Conservation (phyloP, 2,797 vertebrate genomes). For the Anniella stebbinsi region DNA sequence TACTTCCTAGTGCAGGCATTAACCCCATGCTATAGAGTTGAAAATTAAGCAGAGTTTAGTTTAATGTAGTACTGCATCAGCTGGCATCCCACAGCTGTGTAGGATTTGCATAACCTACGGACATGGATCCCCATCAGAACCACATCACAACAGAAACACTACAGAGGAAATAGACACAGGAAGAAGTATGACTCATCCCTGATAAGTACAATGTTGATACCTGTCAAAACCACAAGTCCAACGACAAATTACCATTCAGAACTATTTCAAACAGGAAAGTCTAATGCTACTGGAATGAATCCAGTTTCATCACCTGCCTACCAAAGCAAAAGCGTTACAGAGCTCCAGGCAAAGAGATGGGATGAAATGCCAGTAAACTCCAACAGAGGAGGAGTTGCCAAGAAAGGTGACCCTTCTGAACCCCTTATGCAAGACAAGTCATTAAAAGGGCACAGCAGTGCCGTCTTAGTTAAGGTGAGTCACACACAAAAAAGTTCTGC, state of each 20-base stretch:
- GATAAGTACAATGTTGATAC: slow-evolving; percentile 21
- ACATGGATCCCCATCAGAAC: accelerated
- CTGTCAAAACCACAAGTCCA: slow-evolving; percentile 48
- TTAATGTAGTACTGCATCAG: neutral
- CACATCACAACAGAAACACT: neutral
- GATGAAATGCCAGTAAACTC: neutral
- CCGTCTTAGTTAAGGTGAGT: too few relatives aligned
- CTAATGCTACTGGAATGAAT: slow-evolving; percentile 67
- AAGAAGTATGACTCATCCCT: slow-evolving; percentile 61
- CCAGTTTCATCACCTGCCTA: slow-evolving; percentile 43
- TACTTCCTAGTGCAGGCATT: neutral
- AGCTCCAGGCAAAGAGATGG: neutral
- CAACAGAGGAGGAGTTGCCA: neutral
- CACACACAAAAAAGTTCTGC: too few relatives aligned
- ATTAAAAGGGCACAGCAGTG: neutral
- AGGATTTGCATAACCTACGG: neutral
- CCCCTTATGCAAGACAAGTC: neutral
- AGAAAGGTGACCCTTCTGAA: neutral
- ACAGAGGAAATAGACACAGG: slow-evolving; percentile 35
- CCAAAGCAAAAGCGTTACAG: neutral
- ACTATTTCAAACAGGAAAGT: neutral
- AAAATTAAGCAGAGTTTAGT: neutral
- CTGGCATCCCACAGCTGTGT: neutral
- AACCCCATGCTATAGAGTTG: neutral
- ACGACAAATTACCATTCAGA: slow-evolving; percentile 11